Percentiles rank a stretch among this genome's conserved stretches.
Evolutionary conservation across 2,113 vertebrate genomes (phyloP).

Genomic region (Polypterus bichir): DNA sequence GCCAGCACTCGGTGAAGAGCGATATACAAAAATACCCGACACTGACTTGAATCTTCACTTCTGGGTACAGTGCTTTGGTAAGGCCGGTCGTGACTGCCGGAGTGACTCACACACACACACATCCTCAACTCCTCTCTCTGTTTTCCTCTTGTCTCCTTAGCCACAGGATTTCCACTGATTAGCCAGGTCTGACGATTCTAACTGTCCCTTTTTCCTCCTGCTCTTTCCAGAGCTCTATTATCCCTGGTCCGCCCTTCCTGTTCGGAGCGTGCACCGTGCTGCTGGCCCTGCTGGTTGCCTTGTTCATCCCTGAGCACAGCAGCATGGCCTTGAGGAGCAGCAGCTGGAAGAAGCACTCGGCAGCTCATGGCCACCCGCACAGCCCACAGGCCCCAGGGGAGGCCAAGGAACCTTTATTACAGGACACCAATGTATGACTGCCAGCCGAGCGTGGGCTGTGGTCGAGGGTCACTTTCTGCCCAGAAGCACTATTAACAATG

Average conservation of each 20-base stretch:
- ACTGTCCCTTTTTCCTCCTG: background rate
- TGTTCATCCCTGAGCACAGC: conserved; percentile 75
- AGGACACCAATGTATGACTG: conserved; percentile 74
- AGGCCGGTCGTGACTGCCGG: no score
- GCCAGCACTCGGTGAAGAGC: no score
- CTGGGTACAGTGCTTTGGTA: no score
- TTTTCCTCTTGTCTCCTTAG: no score
- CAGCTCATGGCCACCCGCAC: conserved; percentile 60
- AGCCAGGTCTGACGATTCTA: no score
- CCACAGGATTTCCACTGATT: no score
- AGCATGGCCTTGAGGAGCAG: conserved; percentile 50
- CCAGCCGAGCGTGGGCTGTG: conserved; percentile 19
- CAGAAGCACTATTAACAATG: conserved; percentile 25
- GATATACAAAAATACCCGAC: no score
- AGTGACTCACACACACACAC: no score
- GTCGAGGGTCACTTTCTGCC: conserved; percentile 12
- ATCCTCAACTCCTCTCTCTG: no score
- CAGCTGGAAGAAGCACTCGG: conserved; percentile 72
- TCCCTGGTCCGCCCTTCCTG: conserved; percentile 70
- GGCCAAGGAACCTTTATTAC: conserved; percentile 73
- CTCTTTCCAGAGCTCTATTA: conserved; percentile 59
- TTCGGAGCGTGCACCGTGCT: conserved; percentile 73
- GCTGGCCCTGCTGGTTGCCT: conserved; percentile 70
- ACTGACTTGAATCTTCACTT: no score
- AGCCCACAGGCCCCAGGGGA: conserved; percentile 64